Evolutionary conservation across 1,140 invertebrate species (phyloP), one percentile per base, ranked within the genome.

Genomic region (Medauroidea extradentata): DNA sequence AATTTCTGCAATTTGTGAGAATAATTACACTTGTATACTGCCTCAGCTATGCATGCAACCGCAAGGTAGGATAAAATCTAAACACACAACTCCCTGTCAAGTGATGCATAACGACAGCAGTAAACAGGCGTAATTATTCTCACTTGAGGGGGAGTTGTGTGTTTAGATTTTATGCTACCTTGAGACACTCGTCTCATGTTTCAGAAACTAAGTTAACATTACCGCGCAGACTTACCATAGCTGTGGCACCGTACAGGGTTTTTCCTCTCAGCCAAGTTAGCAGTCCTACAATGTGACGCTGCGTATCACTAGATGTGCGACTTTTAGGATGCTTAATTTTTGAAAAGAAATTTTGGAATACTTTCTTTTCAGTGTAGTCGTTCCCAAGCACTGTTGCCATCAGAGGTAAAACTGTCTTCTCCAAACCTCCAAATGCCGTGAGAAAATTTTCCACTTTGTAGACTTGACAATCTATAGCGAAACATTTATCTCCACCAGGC

Each of bases 311-410:
- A 74, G 44, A 78, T 81, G 63, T 79, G 78, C 53, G 76, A 49
- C 76, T 73, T 64, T 85, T 86, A 9, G 78, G 73, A 42, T 86
- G 72, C 66, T 83, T 86, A 27, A 93, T 71, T 54, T 82, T 74
- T 9, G 73, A 72, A 71, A 87, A 88, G 69, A 94, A 91, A 43
- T 83, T 80, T 11, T 75, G 74, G 66, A 94, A 93, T 0, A 81
- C 76, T 9, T 72, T 77, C 43, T 76, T 78, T 42, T 85, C 78
- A n/a, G 93, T 83, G 73, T 89, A 94, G 76, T 95, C 93, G 78
- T 95, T 95, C 2, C 93, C 93, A 18, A 94, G 71, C 7, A 95
- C 63, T 11, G 86, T 85, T n/a, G 90, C 87, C 57, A 93, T 78
- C 5, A 96, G 67, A 2, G 92, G 90, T 41, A 95, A 68, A 34